A percentile compares a stretch with the other conserved stretches of the same genome.
Conservation (phyloP, 1,140 invertebrate species). For the Trichogramma pretiosum region DNA sequence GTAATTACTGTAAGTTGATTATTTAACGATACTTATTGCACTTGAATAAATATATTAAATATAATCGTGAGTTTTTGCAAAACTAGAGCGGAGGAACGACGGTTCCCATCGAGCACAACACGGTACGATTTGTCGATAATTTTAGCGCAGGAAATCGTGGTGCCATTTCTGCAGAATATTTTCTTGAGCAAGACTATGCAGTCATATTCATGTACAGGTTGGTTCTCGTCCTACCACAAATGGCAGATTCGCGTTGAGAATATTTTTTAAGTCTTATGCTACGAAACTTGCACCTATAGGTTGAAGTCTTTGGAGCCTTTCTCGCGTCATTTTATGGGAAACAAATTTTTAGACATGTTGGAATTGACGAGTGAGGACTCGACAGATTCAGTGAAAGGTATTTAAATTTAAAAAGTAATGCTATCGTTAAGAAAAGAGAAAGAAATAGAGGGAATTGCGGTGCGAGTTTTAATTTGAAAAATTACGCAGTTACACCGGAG, state of each 20-base stretch:
- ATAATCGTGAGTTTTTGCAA: no score
- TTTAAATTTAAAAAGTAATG: no score
- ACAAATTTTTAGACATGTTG: slow-evolving; percentile 74
- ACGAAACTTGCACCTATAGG: slow-evolving; percentile 30
- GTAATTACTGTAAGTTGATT: slow-evolving; percentile 64
- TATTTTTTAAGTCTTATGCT: slow-evolving; percentile 2
- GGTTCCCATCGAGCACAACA: slow-evolving; percentile 92
- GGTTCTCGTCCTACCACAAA: no score
- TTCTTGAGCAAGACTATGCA: slow-evolving; percentile 71
- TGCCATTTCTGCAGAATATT: slow-evolving; percentile 90
- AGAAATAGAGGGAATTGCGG: no score
- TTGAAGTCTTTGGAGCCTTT: slow-evolving; percentile 84
- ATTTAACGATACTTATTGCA: slow-evolving; percentile 7
- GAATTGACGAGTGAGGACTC: slow-evolving; percentile 53
- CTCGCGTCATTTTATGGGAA: slow-evolving; percentile 71
- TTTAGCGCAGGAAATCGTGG: slow-evolving; percentile 95
- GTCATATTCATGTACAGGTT: slow-evolving; percentile 72
- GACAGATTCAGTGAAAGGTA: slow-evolving; percentile 52
- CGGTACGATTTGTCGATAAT: slow-evolving; percentile 96
- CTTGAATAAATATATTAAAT: slow-evolving; percentile 12
- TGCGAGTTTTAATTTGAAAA: slow-evolving; percentile 26
- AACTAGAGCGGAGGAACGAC: slow-evolving; percentile 94
- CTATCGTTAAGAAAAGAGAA: no score
- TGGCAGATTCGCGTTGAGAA: no score
- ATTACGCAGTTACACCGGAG: slow-evolving; percentile 65